Evolutionary conservation across 92 coral and sea anemone genomes (phyloP).

Genomic region (Muricea muricata): DNA sequence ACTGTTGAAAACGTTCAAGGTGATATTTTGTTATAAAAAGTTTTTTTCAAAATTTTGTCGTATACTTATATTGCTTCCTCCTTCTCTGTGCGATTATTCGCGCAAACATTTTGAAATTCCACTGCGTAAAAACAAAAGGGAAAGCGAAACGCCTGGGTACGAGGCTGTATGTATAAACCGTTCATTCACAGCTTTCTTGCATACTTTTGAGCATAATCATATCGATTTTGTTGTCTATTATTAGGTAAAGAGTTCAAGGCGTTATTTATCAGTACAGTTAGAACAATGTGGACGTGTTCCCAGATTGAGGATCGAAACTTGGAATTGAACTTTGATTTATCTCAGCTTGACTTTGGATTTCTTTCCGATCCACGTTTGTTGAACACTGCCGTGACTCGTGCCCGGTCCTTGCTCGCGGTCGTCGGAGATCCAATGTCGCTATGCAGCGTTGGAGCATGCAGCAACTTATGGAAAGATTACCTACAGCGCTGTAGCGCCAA

Average conservation of each 20-base stretch:
- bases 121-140: too few relatives aligned
- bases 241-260: conserved; percentile 88
- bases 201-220: too few relatives aligned
- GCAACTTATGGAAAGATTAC: conserved; percentile 76
- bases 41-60: too few relatives aligned
- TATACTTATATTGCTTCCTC: too few relatives aligned
- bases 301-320: conserved; percentile 56
- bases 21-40: too few relatives aligned
- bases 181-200: too few relatives aligned
- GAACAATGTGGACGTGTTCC: conserved; percentile 75
- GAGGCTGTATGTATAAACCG: too few relatives aligned
- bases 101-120: too few relatives aligned
- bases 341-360: conserved; percentile 34
- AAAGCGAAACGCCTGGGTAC: too few relatives aligned
- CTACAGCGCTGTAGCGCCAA: conserved; percentile 69
- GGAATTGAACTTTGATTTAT: conserved; percentile 50
- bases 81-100: too few relatives aligned
- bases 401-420: conserved; percentile 87
- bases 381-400: conserved; percentile 94
- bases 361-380: conserved; percentile 49
- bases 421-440: conserved; percentile 94
- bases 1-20: conserved; percentile 99
- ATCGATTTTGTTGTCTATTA: too few relatives aligned
- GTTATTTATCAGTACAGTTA: conserved; percentile 88
- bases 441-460: conserved; percentile 87